Evolutionary conservation across 2,797 vertebrate genomes (phyloP).

Genomic region (Poeciliopsis paucimaculata): DNA sequence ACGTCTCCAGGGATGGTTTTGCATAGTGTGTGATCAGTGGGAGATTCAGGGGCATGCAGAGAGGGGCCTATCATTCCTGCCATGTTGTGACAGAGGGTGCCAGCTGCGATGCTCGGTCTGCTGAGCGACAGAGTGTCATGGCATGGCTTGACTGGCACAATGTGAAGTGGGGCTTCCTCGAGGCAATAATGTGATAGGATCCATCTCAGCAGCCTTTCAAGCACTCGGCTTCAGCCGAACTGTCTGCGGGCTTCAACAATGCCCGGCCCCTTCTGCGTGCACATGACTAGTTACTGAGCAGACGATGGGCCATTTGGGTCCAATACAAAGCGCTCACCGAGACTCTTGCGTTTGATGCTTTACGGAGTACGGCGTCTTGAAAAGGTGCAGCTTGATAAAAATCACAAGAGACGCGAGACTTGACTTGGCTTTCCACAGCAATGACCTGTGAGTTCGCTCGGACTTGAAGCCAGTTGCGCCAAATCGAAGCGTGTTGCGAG

Average conservation of each 20-base stretch:
- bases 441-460: neutral
- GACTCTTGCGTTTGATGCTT: slow-evolving; percentile 6
- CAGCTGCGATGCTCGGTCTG: slow-evolving; percentile 56
- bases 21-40: slow-evolving; percentile 51
- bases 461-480: neutral
- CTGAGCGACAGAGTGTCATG: slow-evolving; percentile 57
- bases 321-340: slow-evolving; percentile 25
- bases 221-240: slow-evolving; percentile 59
- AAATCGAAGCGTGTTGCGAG: neutral
- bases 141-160: slow-evolving; percentile 62
- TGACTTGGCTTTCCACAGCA: neutral
- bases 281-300: slow-evolving; percentile 61
- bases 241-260: slow-evolving; percentile 70
- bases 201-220: slow-evolving; percentile 63
- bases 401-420: neutral
- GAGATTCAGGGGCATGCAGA: slow-evolving; percentile 38
- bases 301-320: slow-evolving; percentile 49
- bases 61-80: slow-evolving; percentile 60
- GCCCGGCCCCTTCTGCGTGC: slow-evolving; percentile 53
- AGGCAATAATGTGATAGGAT: slow-evolving; percentile 58
- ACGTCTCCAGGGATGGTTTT: slow-evolving; percentile 30
- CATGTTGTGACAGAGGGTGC: slow-evolving; percentile 70
- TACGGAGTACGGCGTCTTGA: neutral
- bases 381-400: neutral
- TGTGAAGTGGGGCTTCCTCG: slow-evolving; percentile 62